A percentile compares a stretch with the other conserved stretches of the same genome.
Conservation (phyloP, 2,113 vertebrate genomes). For the Morphnarchus princeps region DNA sequence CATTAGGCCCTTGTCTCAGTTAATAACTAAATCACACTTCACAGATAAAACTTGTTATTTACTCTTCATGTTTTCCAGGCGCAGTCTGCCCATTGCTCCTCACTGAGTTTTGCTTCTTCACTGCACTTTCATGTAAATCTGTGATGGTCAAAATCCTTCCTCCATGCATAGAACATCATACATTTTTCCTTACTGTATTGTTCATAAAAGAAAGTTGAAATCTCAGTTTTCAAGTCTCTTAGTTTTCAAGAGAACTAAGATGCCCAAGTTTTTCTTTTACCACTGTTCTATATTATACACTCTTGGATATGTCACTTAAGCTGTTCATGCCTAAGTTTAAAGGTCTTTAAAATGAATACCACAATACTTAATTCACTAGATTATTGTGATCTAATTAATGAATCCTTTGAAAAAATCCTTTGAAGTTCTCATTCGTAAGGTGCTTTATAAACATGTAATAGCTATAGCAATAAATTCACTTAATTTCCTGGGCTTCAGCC, state of each 20-base stretch:
- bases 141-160: not conserved
- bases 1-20: not conserved
- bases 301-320: not conserved
- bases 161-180: not conserved
- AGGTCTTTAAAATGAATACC: not conserved
- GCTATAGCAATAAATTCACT: not conserved
- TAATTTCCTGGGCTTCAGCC: not conserved
- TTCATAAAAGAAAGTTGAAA: not conserved
- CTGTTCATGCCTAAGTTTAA: not conserved
- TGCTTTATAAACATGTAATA: not conserved
- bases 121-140: not conserved
- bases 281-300: not conserved
- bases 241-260: not conserved
- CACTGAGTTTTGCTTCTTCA: not conserved
- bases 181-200: not conserved
- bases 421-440: not conserved
- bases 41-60: not conserved
- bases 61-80: not conserved
- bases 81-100: not conserved
- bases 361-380: not conserved
- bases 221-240: not conserved
- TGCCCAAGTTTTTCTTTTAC: not conserved
- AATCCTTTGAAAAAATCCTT: slow-evolving; percentile 6
- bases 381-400: not conserved
- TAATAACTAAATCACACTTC: not conserved